Evolutionary conservation across 2,113 vertebrate species (phyloP), one percentile per base, ranked within the genome.

Genomic region (Gnathonemus echidnorhynchus): DNA sequence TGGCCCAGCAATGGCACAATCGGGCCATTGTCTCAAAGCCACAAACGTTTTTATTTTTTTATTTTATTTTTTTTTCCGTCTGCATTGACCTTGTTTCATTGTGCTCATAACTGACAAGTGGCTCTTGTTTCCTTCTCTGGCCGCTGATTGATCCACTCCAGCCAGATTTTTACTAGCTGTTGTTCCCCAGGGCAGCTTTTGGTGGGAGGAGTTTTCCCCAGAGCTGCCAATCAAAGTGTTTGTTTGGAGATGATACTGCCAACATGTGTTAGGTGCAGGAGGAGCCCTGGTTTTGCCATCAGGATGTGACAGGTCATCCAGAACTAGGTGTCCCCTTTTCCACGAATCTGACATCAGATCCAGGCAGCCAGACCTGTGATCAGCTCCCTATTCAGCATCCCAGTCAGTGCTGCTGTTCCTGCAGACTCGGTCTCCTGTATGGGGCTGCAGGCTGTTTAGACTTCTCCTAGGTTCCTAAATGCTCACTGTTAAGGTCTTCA

Each of bases 21-120:
- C 17, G 13, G 56, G 24, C 50, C 52, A 86, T 86, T 89, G 89
- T 89, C 39, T 58, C 52, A 17, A 80, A 45, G 49, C 13, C 31
- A 13, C 56, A 66, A 1, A 45, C 19, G 15, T 87, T 21, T 80
- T 86, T n/a, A 62, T 62, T 86, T 86, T 42, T 80, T 50, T 35
- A 52, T 80, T 50, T 50, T 27, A 6, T 74, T 50, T 48, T 46
- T 49, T 48, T 48, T 49, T 21, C 27, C 13, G 1, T 39, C 52
- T 17, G 19, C 46, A 39, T 2, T 85, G 89, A 85, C 89, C 89
- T 56, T 58, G 80, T 62, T 89, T 86, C 80, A 49, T 62, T 89
- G 66, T 85, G 89, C 39, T 85, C 35, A 27, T 11, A 50, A 58
- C 17, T 62, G 80, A 89, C 80, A 89, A 24, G 35, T 24, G 39